Conservation (phyloP, 2,888 invertebrate genomes). For the Panopea generosa region DNA sequence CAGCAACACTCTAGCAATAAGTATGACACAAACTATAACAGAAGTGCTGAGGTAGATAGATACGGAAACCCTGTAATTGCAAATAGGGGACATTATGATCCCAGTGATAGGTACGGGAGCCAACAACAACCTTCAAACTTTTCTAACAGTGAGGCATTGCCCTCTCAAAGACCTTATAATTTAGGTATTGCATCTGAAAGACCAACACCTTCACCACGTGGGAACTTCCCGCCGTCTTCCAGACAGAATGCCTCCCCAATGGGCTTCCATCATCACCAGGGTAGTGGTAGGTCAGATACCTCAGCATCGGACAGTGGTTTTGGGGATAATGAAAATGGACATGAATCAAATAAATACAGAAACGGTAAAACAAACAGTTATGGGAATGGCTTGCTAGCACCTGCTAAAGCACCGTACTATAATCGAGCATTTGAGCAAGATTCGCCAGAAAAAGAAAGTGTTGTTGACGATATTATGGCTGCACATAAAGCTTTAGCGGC, state of each 20-base stretch:
- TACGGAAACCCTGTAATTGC: constrained; percentile 25
- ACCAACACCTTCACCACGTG: constrained; percentile 8
- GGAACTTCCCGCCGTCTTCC: constrained; percentile 4
- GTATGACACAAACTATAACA: constrained; percentile 40
- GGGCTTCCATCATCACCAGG: constrained; percentile 63
- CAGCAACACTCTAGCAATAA: constrained; percentile 8
- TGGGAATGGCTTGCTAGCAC: neutral
- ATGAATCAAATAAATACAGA: constrained; percentile 28
- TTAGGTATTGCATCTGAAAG: too few relatives aligned
- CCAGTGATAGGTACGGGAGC: constrained; percentile 35
- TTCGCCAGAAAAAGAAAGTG: constrained; percentile 31
- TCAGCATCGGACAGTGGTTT: constrained; percentile 69
- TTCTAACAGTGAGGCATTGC: too few relatives aligned
- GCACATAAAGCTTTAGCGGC: constrained; percentile 66
- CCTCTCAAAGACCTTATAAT: too few relatives aligned
- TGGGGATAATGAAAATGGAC: constrained; percentile 52
- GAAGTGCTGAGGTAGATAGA: constrained; percentile 16
- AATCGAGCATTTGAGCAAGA: constrained; percentile 57
- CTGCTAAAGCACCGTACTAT: constrained; percentile 49
- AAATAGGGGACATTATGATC: constrained; percentile 2
- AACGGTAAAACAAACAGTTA: constrained; percentile 15
- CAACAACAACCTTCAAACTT: too few relatives aligned
- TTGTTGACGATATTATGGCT: constrained; percentile 55
- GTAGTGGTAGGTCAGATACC: constrained; percentile 67
- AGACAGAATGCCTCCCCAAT: constrained; percentile 39